These are phyloP conservation scores for Porites evermanni DNA, from an alignment of 92 coral and sea anemone species.

Conservation along the genomic window DNA sequence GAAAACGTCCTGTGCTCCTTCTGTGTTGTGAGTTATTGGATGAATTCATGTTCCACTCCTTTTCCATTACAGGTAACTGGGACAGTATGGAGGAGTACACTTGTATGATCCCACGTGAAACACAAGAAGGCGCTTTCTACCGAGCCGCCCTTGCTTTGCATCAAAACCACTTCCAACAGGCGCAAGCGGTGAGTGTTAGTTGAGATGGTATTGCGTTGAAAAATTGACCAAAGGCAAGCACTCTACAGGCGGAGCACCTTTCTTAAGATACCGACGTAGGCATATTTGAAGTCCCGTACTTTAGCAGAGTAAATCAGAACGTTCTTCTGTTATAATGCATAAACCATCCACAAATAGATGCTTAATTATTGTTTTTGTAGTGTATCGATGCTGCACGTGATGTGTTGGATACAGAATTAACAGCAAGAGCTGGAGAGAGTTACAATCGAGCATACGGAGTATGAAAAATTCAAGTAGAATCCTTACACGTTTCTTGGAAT, in stretches of 20 bases:
- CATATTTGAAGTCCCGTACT: no score
- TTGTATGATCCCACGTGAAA: constrained; percentile 96
- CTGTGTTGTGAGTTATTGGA: no score
- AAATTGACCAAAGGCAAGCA: background rate
- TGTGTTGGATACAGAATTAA: constrained; percentile 94
- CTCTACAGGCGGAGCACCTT: no score
- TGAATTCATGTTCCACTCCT: background rate
- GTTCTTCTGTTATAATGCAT: no score
- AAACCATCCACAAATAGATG: no score
- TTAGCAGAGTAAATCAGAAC: no score
- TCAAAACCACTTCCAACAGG: constrained; percentile 95
- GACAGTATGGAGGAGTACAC: constrained; percentile 99
- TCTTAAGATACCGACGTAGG: no score
- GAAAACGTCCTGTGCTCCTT: no score
- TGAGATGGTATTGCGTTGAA: background rate
- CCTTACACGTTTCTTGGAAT: no score
- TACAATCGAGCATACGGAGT: constrained; percentile 98
- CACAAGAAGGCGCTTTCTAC: constrained; percentile 97
- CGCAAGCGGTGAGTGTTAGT: constrained; percentile 84
- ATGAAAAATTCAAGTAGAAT: background rate
- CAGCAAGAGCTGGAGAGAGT: constrained; percentile 99
- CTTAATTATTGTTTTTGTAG: constrained; percentile 27
- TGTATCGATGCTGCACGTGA: constrained; percentile 98
- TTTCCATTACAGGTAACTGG: constrained; percentile 77
- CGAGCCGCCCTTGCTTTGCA: constrained; percentile 96